Evolutionary conservation across 2,888 invertebrate species (phyloP).

Genomic region (Galerucella nymphaeae): DNA sequence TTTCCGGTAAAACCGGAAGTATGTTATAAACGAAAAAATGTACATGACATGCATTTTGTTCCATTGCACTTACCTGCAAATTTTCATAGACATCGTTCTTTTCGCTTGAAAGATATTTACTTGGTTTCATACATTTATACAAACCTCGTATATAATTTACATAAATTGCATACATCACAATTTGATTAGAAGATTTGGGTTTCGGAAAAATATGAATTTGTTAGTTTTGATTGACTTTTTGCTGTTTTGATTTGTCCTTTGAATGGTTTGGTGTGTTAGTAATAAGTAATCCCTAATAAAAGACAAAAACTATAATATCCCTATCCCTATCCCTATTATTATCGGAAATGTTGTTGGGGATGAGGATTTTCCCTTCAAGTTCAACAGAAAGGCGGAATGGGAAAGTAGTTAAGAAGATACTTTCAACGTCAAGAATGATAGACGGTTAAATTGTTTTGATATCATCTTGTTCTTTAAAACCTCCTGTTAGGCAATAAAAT

Average conservation of each 20-base stretch:
- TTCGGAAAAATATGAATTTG: too few species aligned
- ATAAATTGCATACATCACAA: too few species aligned
- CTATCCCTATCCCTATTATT: conserved; percentile 1
- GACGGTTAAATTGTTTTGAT: conserved; percentile 30
- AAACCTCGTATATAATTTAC: too few species aligned
- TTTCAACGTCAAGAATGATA: conserved; percentile 21
- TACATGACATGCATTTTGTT: too few species aligned
- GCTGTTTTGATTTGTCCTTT: neutral
- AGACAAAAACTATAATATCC: neutral
- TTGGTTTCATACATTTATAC: too few species aligned
- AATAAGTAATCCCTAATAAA: neutral
- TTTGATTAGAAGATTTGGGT: too few species aligned
- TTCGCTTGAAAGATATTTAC: too few species aligned
- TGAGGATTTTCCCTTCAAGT: conserved; percentile 5
- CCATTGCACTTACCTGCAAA: too few species aligned
- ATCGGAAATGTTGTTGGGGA: neutral
- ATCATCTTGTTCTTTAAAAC: conserved; percentile 25
- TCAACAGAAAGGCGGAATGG: conserved; percentile 11
- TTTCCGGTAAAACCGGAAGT: too few species aligned
- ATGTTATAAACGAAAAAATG: too few species aligned
- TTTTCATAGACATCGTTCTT: too few species aligned
- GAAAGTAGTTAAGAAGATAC: conserved; percentile 15
- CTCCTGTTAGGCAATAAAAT: conserved; percentile 11
- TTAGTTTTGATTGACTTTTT: neutral
- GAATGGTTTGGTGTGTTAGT: neutral